A percentile compares a stretch with the other conserved stretches of the same genome.
phyloP scores from a whole-genome alignment of 2,797 vertebrate species.

The Sebastes miniatus region DNA sequence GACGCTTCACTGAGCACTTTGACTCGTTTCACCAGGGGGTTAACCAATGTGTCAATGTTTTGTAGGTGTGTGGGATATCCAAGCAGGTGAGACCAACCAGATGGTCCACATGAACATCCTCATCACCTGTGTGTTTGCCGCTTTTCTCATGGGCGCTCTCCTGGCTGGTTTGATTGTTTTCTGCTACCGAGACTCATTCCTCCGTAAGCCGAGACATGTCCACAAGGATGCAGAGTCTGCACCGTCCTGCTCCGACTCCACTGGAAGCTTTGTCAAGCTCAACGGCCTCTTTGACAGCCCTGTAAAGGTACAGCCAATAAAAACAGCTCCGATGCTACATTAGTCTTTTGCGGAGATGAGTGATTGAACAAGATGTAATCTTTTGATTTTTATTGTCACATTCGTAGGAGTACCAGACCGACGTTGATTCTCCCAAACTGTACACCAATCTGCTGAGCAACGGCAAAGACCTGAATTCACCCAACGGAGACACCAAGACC shows the following conservation, averaged over 20 bases:
- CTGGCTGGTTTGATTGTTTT: constrained; percentile 96
- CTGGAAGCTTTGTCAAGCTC: constrained; percentile 95
- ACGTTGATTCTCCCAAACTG: constrained; percentile 93
- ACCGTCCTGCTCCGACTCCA: constrained; percentile 94
- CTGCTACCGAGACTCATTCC: constrained; percentile 93
- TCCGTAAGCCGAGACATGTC: constrained; percentile 91
- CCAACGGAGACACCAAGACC: constrained; percentile 88
- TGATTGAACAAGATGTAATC: constrained; percentile 19
- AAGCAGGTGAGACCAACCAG: constrained; percentile 94
- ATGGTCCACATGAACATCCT: constrained; percentile 99
- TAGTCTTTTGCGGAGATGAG: constrained; percentile 3
- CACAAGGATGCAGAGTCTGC: constrained; percentile 94
- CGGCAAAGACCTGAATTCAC: constrained; percentile 87
- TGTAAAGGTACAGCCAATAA: constrained; percentile 82
- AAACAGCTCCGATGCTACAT: constrained; percentile 1
- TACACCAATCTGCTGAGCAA: constrained; percentile 93
- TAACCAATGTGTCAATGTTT: constrained; percentile 72
- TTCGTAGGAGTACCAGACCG: constrained; percentile 89
- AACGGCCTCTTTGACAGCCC: constrained; percentile 97
- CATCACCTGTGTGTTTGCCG: constrained; percentile 96
- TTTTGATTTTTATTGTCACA: constrained; percentile 19
- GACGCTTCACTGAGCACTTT: constrained; percentile 14
- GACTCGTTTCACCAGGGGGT: constrained; percentile 23
- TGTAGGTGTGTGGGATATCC: constrained; percentile 95
- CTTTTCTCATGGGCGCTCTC: constrained; percentile 95